Conservation (phyloP, 2,888 invertebrate genomes). For the Phortica magna region DNA sequence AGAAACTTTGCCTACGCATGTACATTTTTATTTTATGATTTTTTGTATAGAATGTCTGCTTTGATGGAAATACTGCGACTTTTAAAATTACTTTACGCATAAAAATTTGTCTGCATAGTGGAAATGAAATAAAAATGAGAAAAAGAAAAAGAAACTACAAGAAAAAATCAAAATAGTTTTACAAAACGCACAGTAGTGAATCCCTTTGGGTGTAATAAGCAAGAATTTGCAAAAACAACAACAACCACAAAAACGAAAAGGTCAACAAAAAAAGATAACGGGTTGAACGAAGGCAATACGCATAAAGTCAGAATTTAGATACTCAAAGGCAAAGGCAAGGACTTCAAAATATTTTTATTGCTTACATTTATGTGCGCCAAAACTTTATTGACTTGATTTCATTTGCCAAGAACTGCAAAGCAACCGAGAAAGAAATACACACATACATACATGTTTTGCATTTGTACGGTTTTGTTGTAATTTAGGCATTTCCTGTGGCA, state of each 20-base stretch:
- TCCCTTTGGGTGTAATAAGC: conserved; percentile 60
- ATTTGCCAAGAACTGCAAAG: background rate
- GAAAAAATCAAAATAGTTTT: conserved; percentile 37
- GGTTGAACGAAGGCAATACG: background rate
- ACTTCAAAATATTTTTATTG: conserved; percentile 2
- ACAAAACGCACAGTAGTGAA: conserved; percentile 19
- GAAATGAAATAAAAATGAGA: conserved; percentile 49
- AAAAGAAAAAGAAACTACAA: conserved; percentile 28
- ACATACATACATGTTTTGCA: background rate
- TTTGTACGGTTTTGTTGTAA: background rate
- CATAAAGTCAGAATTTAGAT: background rate
- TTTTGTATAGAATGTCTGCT: background rate
- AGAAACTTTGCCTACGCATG: conserved; percentile 36
- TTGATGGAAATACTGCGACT: background rate
- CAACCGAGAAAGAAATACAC: background rate
- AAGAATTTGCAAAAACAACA: conserved; percentile 31
- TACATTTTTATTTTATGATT: too few relatives aligned
- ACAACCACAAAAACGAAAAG: conserved; percentile 38
- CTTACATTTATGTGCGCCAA: conserved; percentile 34
- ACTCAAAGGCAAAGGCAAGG: background rate
- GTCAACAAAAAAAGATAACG: conserved; percentile 43
- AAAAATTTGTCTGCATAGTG: conserved; percentile 60
- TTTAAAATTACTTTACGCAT: conserved; percentile 42
- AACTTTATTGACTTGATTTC: conserved; percentile 56
- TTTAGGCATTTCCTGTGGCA: too few relatives aligned